phyloP scores from a whole-genome alignment of 2,797 vertebrate genomes.

The Mormyrus hasselquistii region DNA sequence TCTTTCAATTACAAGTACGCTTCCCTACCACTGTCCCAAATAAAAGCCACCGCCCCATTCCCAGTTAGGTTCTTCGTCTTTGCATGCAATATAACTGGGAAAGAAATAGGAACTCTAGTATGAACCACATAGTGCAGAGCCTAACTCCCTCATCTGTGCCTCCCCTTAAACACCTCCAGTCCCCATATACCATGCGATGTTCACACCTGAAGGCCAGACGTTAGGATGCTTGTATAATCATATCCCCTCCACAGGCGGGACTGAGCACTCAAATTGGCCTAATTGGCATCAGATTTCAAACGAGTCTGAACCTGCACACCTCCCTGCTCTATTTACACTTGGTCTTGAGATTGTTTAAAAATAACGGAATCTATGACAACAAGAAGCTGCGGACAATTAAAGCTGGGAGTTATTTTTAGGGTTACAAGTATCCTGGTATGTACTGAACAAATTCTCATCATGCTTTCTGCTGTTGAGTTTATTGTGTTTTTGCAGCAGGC shows the following conservation, averaged over 20 bases:
- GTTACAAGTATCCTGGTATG: background rate
- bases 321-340: background rate
- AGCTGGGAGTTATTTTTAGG: background rate
- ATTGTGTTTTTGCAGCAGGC: background rate
- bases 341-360: background rate
- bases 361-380: background rate
- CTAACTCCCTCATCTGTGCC: background rate
- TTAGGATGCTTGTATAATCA: background rate
- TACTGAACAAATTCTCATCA: background rate
- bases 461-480: background rate
- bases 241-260: background rate
- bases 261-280: background rate
- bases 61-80: background rate
- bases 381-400: background rate
- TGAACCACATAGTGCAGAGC: background rate
- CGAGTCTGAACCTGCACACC: background rate
- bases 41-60: background rate
- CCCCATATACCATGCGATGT: background rate
- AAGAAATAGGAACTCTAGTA: background rate
- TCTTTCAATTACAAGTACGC: background rate
- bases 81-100: background rate
- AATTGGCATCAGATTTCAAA: background rate
- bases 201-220: background rate
- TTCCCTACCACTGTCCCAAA: background rate
- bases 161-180: background rate